Percentiles rank a stretch among this genome's conserved stretches.
phyloP scores from a whole-genome alignment of 2,797 vertebrate genomes.

The Helostoma temminkii region DNA sequence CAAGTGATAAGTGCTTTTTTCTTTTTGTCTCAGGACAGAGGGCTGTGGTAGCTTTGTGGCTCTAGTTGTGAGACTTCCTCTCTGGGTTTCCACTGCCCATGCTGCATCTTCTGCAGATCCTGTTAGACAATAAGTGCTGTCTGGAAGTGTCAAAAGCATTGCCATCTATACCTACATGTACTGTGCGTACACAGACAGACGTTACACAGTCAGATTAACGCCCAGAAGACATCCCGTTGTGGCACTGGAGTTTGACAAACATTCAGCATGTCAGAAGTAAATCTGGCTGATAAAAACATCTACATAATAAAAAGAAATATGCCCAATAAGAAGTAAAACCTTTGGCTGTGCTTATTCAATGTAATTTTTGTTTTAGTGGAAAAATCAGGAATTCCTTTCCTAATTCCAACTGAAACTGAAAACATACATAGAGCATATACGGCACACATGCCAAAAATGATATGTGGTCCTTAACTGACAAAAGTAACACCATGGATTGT shows the following conservation, averaged over 20 bases:
- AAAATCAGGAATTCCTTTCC: background rate
- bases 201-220: constrained; percentile 20
- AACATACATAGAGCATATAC: background rate
- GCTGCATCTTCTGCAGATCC: constrained; percentile 41
- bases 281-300: background rate
- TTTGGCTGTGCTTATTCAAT: background rate
- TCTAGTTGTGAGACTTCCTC: constrained; percentile 58
- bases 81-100: constrained; percentile 38
- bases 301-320: background rate
- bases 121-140: constrained; percentile 41
- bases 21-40: background rate
- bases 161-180: constrained; percentile 12
- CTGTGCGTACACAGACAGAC: background rate
- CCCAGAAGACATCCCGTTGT: constrained; percentile 22
- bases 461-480: background rate
- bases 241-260: constrained; percentile 1
- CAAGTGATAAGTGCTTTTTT: background rate
- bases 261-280: constrained; percentile 11
- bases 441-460: background rate
- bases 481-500: background rate
- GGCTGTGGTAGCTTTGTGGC: constrained; percentile 18
- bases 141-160: constrained; percentile 22
- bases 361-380: no score
- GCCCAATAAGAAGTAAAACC: background rate
- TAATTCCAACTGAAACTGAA: background rate